Conservation (phyloP, 92 coral and sea anemone species). For the Porites evermanni region DNA sequence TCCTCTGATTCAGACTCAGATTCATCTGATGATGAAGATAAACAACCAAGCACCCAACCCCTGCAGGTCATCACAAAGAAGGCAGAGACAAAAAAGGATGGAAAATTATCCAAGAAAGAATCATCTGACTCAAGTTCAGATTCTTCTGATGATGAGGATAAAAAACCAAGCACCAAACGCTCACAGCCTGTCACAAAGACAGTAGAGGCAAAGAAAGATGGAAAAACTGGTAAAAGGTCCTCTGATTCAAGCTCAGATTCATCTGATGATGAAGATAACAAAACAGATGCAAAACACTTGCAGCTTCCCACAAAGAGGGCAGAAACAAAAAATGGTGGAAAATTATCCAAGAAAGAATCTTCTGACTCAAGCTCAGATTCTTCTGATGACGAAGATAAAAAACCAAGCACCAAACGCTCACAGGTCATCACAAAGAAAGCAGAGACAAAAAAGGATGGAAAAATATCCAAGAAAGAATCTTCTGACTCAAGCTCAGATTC, state of each 20-base stretch:
- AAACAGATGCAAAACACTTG: constrained; percentile 33
- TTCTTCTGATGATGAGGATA: constrained; percentile 52
- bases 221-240: neutral
- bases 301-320: constrained; percentile 22
- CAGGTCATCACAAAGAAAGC: constrained; percentile 22
- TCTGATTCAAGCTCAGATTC: constrained; percentile 49
- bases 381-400: constrained; percentile 56
- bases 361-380: constrained; percentile 46
- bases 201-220: neutral
- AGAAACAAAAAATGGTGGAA: neutral
- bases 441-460: neutral
- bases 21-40: constrained; percentile 21
- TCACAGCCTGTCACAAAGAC: constrained; percentile 14
- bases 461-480: neutral
- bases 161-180: constrained; percentile 48
- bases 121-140: constrained; percentile 39
- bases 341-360: neutral
- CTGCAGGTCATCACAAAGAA: neutral
- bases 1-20: constrained; percentile 50
- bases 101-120: neutral
- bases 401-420: constrained; percentile 32
- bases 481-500: constrained; percentile 47
- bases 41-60: neutral
- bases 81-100: neutral
- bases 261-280: constrained; percentile 45